Evolutionary conservation across 1,140 invertebrate species (phyloP), one percentile per base, ranked within the genome.

Genomic region (Armadillidium nasatum): DNA sequence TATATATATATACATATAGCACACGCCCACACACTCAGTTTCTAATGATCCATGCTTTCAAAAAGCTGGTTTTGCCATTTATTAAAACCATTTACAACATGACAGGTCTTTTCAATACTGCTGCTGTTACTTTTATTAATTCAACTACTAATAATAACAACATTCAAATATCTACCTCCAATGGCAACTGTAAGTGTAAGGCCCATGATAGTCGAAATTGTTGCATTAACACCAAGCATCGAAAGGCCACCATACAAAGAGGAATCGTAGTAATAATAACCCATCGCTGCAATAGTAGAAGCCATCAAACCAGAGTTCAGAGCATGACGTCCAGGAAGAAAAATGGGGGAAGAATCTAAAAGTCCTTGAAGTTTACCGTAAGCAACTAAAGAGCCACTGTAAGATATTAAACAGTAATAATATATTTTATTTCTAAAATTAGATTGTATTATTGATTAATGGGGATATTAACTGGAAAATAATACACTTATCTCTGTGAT

Each of bases 341-440:
- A 84, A 0, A 94, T 84, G 0, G 94, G 92, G 19, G 91, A 88
- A 7, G 93, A 94, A 71, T 89, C 91, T 33, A 96, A 85, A 10
- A 93, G 66, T 15, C 94, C 93, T 86, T 95, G 93, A 7, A 96
- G 88, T 87, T 96, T 96, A 75, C 93, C 94, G 85, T 94, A 96
- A n/a, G 94, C 94, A 60, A 96, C 88, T 54, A 96, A 85, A 0
- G 92, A 94, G 2, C 94, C 94, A 82, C 92, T 94, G 83, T 10
- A 85, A 85, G 77, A 72, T 69, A 44, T 66, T 44, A 44, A 7
- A 73, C 75, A n/a, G 33, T 50, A 75, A 76, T 76, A 19, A n/a
- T n/a, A n/a, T n/a, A n/a, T n/a, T n/a, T n/a, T 76, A 21, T 74
- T 10, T 54, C 13, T 6, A 44, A 50, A n/a, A 43, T 71, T 33